phyloP scores from a whole-genome alignment of 1,140 invertebrate species.

The Drosophila simulans region DNA sequence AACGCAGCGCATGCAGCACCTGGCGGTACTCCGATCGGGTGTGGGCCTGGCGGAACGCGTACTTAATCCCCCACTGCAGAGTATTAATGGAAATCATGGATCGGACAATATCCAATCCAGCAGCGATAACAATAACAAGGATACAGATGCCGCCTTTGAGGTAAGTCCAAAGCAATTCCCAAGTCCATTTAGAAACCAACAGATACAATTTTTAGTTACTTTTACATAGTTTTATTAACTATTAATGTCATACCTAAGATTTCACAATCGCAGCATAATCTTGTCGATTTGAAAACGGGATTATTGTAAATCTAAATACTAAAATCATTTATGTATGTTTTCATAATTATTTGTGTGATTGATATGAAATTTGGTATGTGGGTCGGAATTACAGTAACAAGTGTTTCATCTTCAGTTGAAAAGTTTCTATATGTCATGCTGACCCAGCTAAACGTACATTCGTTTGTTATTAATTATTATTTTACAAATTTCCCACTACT shows the following conservation, averaged over 20 bases:
- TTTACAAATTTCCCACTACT: not conserved
- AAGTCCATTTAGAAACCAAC: too few species aligned
- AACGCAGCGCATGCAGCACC: slow-evolving; percentile 2
- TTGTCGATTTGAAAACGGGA: too few species aligned
- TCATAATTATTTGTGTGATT: not conserved
- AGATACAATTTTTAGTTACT: too few species aligned
- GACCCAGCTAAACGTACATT: not conserved
- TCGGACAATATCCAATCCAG: not conserved
- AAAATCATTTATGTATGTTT: too few species aligned
- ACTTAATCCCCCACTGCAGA: slow-evolving; percentile 18
- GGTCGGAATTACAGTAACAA: not conserved
- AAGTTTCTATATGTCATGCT: not conserved
- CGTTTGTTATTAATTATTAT: too few species aligned
- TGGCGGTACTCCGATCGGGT: not conserved
- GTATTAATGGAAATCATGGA: not conserved
- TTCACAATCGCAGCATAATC: too few species aligned
- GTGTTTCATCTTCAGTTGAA: too few species aligned
- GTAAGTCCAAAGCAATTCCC: slow-evolving; percentile 5
- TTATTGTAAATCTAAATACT: too few species aligned
- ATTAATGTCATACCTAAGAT: too few species aligned
- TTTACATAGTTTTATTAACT: too few species aligned
- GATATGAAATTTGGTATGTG: not conserved
- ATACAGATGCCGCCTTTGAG: slow-evolving; percentile 21
- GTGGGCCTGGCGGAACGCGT: slow-evolving; percentile 39
- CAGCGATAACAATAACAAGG: not conserved